phyloP scores from a whole-genome alignment of 2,797 vertebrate species.

The Acomys russatus region DNA sequence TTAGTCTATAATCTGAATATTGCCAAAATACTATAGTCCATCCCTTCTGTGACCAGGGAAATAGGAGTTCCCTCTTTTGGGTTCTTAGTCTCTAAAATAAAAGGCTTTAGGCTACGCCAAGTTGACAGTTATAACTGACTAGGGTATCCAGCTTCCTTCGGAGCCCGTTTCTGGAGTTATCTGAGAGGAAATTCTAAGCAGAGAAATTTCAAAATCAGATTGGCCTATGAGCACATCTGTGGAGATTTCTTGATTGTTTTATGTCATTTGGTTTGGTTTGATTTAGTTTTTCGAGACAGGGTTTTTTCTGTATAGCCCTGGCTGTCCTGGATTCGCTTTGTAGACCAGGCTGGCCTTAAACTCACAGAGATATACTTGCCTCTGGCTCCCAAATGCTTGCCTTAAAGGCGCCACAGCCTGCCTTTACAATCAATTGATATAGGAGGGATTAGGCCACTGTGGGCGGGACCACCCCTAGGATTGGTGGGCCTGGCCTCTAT shows the following conservation, averaged over 20 bases:
- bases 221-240: not conserved
- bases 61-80: not conserved
- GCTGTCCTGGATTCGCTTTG: not conserved
- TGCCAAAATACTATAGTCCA: not conserved
- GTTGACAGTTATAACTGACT: not conserved
- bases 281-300: not conserved
- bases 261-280: not conserved
- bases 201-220: not conserved
- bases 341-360: not conserved
- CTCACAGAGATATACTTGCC: not conserved
- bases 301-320: not conserved
- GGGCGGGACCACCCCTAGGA: not conserved
- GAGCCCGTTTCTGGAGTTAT: not conserved
- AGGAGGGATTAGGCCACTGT: not conserved
- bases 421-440: not conserved
- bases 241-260: not conserved
- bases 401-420: not conserved
- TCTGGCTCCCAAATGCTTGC: not conserved
- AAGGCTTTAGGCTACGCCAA: not conserved
- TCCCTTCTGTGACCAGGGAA: not conserved
- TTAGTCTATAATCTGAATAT: constrained; percentile 57
- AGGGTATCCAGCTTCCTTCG: not conserved
- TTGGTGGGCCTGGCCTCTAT: not conserved
- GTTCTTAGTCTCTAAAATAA: not conserved
- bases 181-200: not conserved